Conservation (phyloP, 2,113 vertebrate genomes). For the Alligator mississippiensis region DNA sequence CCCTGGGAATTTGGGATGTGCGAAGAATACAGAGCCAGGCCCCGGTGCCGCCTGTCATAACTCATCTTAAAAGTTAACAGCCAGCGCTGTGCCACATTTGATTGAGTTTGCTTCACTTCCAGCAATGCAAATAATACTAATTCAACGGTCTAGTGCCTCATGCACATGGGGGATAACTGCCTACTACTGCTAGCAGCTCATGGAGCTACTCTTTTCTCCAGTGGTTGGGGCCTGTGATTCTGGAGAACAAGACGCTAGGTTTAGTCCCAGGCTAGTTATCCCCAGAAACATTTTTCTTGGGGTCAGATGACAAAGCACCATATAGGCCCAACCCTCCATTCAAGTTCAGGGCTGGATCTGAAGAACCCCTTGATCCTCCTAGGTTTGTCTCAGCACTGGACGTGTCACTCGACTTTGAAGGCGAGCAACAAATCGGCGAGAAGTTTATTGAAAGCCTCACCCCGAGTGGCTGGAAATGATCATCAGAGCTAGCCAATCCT, state of each 20-base stretch:
- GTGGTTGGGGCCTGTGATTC: constrained; percentile 10
- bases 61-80: constrained; percentile 66
- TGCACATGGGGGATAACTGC: constrained; percentile 29
- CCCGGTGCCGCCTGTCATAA: constrained; percentile 67
- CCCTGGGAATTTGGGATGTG: constrained; percentile 53
- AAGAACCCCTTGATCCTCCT: neutral
- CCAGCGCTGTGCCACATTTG: constrained; percentile 71
- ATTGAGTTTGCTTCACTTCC: constrained; percentile 65
- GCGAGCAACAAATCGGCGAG: too few species aligned
- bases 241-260: neutral
- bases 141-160: constrained; percentile 43
- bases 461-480: too few species aligned
- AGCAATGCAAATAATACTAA: constrained; percentile 61
- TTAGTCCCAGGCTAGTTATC: neutral
- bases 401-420: too few species aligned
- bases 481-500: too few species aligned
- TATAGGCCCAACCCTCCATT: rapidly evolving
- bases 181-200: constrained; percentile 46
- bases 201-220: constrained; percentile 15
- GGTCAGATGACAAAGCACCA: neutral
- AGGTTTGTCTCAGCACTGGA: neutral
- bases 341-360: neutral
- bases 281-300: neutral
- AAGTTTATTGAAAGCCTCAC: too few species aligned
- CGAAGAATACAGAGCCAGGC: constrained; percentile 56